Percentiles rank a stretch among this genome's conserved stretches.
Evolutionary conservation across 1,140 invertebrate genomes (phyloP).

Genomic region (Mesaphorura yosii): DNA sequence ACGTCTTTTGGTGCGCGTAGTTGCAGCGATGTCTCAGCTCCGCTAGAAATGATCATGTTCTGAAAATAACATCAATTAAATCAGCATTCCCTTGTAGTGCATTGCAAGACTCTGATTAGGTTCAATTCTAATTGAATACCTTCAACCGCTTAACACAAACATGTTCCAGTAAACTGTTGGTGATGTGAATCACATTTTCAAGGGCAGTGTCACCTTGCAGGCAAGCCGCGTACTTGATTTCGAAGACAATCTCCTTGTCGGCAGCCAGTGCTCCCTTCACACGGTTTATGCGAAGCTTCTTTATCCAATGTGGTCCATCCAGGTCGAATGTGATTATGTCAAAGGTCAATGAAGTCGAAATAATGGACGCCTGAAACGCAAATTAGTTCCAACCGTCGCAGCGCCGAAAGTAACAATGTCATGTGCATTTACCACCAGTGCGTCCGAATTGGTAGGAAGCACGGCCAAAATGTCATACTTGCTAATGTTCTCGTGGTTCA

Average conservation of each 20-base stretch:
- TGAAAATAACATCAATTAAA: not conserved
- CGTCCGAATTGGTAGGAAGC: constrained; percentile 22
- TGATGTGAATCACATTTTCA: constrained; percentile 28
- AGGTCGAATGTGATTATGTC: constrained; percentile 28
- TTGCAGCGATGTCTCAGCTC: constrained; percentile 13
- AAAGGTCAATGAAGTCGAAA: constrained; percentile 14
- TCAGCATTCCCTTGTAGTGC: not conserved
- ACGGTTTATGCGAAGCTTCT: constrained; percentile 20
- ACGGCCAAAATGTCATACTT: constrained; percentile 25
- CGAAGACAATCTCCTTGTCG: constrained; percentile 26
- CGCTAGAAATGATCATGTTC: constrained; percentile 27
- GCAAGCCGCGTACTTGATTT: constrained; percentile 22
- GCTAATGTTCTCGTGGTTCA: constrained; percentile 8
- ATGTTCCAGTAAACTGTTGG: constrained; percentile 19
- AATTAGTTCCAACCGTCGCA: not conserved
- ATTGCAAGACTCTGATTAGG: no score
- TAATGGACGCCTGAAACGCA: constrained; percentile 15
- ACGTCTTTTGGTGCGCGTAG: constrained; percentile 24
- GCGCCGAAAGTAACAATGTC: not conserved
- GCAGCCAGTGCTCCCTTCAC: constrained; percentile 24
- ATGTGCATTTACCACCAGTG: constrained; percentile 13
- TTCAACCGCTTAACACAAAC: constrained; percentile 25
- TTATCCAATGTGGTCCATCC: constrained; percentile 29
- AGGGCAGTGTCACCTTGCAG: constrained; percentile 21
- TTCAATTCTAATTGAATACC: constrained; percentile 10